phyloP scores from a whole-genome alignment of 2,888 invertebrate genomes.

The Aphidius colemani region DNA sequence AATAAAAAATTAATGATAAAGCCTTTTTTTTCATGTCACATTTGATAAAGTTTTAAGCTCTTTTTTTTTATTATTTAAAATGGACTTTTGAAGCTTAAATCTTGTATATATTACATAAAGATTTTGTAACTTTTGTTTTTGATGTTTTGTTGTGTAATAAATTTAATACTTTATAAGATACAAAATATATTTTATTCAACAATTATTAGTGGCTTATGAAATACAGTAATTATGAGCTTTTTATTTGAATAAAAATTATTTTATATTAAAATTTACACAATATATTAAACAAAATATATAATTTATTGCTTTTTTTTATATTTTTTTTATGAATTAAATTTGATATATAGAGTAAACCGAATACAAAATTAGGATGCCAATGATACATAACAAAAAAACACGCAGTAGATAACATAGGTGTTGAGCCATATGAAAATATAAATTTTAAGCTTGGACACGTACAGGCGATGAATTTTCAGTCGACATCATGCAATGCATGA shows the following conservation, averaged over 20 bases:
- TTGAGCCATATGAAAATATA: constrained; percentile 3
- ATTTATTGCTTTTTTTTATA: background rate
- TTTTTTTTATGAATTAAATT: background rate
- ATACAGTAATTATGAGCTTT: too few species aligned
- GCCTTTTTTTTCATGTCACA: too few species aligned
- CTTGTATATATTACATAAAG: too few species aligned
- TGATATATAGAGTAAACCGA: background rate
- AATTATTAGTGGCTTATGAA: background rate
- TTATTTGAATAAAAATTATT: too few species aligned
- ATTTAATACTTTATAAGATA: constrained; percentile 1
- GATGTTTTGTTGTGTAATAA: background rate
- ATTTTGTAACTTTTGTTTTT: too few species aligned
- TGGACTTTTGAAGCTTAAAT: too few species aligned
- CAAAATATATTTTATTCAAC: background rate
- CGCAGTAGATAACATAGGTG: background rate
- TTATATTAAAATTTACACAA: too few species aligned
- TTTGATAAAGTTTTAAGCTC: too few species aligned
- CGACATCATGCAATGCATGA: background rate
- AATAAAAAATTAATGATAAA: too few species aligned
- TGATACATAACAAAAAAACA: background rate
- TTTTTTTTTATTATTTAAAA: too few species aligned
- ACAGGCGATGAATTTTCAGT: constrained; percentile 21
- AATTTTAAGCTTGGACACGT: constrained; percentile 20
- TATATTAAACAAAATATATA: too few species aligned
- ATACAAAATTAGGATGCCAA: background rate